Percentiles rank a stretch among this genome's conserved stretches.
Conservation (phyloP, 2,113 vertebrate genomes). For the Paradisaea rubra region DNA sequence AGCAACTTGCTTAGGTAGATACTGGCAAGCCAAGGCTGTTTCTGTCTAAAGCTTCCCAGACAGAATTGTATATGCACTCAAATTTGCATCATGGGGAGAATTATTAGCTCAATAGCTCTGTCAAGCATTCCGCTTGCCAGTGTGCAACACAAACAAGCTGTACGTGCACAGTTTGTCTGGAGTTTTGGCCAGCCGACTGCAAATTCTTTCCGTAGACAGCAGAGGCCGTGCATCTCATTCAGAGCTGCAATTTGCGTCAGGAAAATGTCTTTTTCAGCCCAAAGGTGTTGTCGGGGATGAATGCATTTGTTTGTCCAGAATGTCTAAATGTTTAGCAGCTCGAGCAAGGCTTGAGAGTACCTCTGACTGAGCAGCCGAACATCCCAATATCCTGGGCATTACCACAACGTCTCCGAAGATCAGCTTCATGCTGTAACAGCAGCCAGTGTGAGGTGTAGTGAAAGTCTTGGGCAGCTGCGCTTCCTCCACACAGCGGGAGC, state of each 20-base stretch:
- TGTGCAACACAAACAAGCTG: background rate
- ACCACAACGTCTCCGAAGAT: rapidly evolving
- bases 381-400: background rate
- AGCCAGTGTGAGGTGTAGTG: background rate
- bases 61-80: background rate
- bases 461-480: background rate
- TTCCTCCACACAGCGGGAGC: background rate
- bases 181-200: background rate
- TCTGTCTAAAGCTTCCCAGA: background rate
- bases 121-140: background rate
- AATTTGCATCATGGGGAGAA: background rate
- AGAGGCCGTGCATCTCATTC: background rate
- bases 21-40: background rate
- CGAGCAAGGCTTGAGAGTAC: rapidly evolving
- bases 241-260: background rate
- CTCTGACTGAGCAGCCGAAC: background rate
- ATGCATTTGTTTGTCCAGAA: background rate
- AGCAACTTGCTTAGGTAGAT: background rate
- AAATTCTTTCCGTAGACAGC: background rate
- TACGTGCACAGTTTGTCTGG: background rate
- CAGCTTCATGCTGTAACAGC: background rate
- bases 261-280: background rate
- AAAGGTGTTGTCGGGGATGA: rapidly evolving
- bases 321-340: background rate
- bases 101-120: background rate